Percentiles rank a stretch among this genome's conserved stretches.
Conservation (phyloP, 2,113 vertebrate species). For the Hymenochirus boettgeri region DNA sequence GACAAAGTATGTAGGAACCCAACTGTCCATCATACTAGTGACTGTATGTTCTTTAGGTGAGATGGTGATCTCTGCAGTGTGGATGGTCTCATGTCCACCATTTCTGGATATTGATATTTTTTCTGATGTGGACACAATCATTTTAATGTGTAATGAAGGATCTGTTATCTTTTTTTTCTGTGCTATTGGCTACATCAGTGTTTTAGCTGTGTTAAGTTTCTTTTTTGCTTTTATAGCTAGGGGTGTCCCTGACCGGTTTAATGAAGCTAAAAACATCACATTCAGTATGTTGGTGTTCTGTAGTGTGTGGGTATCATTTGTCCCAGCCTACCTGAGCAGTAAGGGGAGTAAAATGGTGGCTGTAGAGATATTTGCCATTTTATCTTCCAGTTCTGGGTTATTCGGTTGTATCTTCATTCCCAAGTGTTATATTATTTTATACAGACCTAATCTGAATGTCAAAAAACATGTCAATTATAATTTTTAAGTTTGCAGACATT, state of each 20-base stretch:
- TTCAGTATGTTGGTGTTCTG: constrained; percentile 14
- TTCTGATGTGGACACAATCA: constrained; percentile 37
- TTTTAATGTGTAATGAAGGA: constrained; percentile 46
- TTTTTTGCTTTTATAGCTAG: constrained; percentile 45
- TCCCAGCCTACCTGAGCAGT: neutral
- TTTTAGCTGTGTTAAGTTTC: constrained; percentile 46
- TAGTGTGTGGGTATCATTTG: constrained; percentile 11
- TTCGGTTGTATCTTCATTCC: constrained; percentile 14
- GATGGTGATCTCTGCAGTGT: neutral
- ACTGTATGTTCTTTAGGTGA: neutral
- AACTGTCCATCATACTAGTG: neutral
- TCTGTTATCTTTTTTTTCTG: constrained; percentile 46
- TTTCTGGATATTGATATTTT: neutral
- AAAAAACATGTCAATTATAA: no score
- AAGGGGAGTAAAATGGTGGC: constrained; percentile 4
- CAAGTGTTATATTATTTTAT: constrained; percentile 6
- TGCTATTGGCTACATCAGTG: constrained; percentile 45
- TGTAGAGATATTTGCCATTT: constrained; percentile 24
- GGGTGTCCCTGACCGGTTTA: constrained; percentile 46
- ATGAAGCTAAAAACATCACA: constrained; percentile 34
- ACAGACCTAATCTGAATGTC: neutral
- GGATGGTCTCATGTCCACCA: neutral
- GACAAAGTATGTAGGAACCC: neutral
- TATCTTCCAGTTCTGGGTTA: constrained; percentile 9
- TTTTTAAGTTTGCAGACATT: no score